phyloP scores from a whole-genome alignment of 2,888 invertebrate genomes.

The Lochmaea capreae region DNA sequence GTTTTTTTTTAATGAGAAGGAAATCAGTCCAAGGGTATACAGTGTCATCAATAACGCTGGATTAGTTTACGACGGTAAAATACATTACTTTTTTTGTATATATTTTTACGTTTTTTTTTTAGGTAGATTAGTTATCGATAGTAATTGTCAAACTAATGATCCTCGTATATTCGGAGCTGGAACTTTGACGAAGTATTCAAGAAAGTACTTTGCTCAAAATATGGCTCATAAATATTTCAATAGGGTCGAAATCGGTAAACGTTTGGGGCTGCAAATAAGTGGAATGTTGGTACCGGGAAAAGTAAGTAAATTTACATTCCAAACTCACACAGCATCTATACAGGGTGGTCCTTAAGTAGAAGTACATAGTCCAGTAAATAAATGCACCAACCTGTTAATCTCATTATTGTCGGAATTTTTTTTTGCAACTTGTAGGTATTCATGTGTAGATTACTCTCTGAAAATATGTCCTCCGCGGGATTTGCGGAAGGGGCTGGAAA shows the following conservation, averaged over 20 bases:
- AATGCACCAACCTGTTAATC: no score
- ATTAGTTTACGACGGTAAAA: conserved; percentile 56
- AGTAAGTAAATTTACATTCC: no score
- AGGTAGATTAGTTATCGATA: conserved; percentile 74
- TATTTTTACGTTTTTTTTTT: conserved; percentile 64
- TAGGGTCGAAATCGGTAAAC: conserved; percentile 73
- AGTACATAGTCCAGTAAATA: no score
- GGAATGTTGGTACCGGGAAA: conserved; percentile 48
- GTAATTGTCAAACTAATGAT: conserved; percentile 74
- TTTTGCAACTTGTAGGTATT: no score
- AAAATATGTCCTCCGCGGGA: no score
- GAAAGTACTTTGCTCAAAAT: conserved; percentile 69
- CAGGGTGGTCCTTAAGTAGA: no score
- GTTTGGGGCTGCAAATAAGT: conserved; percentile 63
- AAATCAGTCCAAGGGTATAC: conserved; percentile 63
- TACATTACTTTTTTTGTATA: no score
- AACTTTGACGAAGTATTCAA: conserved; percentile 73
- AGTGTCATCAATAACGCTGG: conserved; percentile 69
- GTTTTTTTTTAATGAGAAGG: conserved; percentile 71
- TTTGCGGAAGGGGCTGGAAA: no score
- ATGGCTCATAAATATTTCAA: conserved; percentile 70
- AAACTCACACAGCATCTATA: no score
- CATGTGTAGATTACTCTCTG: no score
- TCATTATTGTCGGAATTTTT: no score
- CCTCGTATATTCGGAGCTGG: conserved; percentile 75